Base-by-base conservation (phyloP, 2,113 vertebrate species). In the Pavo muticus region DNA sequence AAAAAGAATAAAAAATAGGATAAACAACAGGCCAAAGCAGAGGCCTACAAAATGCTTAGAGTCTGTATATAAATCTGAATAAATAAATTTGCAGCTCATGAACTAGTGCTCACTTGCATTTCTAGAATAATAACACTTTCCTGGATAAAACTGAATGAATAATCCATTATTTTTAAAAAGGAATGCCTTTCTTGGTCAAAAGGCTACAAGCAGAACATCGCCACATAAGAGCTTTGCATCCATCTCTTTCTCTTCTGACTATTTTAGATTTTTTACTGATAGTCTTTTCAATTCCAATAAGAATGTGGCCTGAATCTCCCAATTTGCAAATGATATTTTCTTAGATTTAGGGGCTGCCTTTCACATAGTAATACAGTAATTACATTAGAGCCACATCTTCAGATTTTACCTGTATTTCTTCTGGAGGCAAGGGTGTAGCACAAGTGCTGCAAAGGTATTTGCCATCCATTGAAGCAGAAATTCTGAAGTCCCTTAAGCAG, bases 381-480 rank as follows among this genome's bases (percentile, higher is more conserved):
- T 67, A 52, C 21, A 30, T 67, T 27, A 73, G 7, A 87, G 32
- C 14, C 30, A 27, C 24, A 59, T 63, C 72, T 88, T 90, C 60
- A 47, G 21, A 59, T 94, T 86, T 93, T 35, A 61, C 23, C 35
- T 44, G 8, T 23, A 23, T 57, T 91, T 88, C 20, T 86, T 85
- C 42, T 78, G 40, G 40, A n/a, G 76, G 45, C 21, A 74, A 76
- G 15, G 14, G 52, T 1, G 0, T 19, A 76, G 42, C 2, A 1
- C 24, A 90, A 86, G 23, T 23, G 9, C 18, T 84, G 52, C 39
- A 91, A 86, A 86, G 17, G 44, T 60, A 88, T 86, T 93, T 95
- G 39, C 25, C 39, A 69, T 40, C 45, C 75, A 71, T 11, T 95
- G 84, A 90, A 91, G 42, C 56, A 96, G 87, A 95, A 95, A 91